These are phyloP conservation scores for Holacanthus passer DNA, from an alignment of 2,113 vertebrate genomes.

Conservation along the genomic window DNA sequence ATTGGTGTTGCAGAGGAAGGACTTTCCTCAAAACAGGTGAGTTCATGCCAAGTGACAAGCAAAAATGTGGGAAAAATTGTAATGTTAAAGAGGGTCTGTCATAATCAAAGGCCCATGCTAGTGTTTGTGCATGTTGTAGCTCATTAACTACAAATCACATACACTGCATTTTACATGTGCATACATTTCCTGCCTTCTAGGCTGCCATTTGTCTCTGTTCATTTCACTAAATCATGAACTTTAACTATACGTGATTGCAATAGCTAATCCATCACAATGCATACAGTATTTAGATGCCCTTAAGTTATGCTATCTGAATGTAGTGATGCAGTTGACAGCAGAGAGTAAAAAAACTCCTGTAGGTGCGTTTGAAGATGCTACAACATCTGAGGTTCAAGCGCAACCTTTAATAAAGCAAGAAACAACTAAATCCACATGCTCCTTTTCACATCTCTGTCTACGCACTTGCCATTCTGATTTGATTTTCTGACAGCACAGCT, in stretches of 20 bases:
- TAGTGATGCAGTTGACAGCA: constrained; percentile 14
- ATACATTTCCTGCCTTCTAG: neutral
- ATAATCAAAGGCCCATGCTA: neutral
- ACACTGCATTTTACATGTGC: no score
- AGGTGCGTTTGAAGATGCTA: constrained; percentile 35
- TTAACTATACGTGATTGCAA: constrained; percentile 23
- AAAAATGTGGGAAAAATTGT: constrained; percentile 18
- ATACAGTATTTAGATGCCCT: constrained; percentile 25
- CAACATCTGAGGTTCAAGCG: constrained; percentile 18
- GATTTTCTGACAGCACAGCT: constrained; percentile 54
- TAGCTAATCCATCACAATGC: constrained; percentile 9
- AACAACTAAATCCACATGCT: constrained; percentile 27
- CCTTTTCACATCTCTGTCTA: constrained; percentile 50
- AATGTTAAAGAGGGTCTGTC: neutral
- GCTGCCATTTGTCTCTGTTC: neutral
- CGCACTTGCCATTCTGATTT: constrained; percentile 41
- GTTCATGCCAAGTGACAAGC: constrained; percentile 43
- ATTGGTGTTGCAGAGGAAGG: constrained; percentile 26
- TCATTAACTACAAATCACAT: constrained; percentile 17
- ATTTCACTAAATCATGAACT: constrained; percentile 7
- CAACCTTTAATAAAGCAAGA: constrained; percentile 6
- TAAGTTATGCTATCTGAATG: constrained; percentile 28
- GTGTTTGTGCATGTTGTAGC: neutral
- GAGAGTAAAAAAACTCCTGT: constrained; percentile 15
- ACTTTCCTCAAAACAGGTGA: constrained; percentile 35